A percentile compares a stretch with the other conserved stretches of the same genome.
Conservation (phyloP, 2,888 invertebrate genomes). For the Crossocerus cetratus region DNA sequence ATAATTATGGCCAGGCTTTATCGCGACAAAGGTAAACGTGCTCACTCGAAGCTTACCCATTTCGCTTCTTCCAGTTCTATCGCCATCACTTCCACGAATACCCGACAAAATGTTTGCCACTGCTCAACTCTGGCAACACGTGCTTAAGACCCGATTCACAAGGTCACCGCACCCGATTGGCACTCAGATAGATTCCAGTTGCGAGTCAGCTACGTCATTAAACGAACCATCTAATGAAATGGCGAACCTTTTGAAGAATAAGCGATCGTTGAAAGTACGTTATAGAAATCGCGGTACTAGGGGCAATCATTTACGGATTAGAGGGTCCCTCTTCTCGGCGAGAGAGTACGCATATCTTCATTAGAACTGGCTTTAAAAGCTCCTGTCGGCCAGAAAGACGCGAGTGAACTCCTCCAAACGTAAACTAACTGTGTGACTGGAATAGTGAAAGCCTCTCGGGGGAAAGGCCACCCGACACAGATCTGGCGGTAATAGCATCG, state of each 20-base stretch:
- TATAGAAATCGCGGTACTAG: background rate
- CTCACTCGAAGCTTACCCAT: background rate
- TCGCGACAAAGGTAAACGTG: conserved; percentile 16
- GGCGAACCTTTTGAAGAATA: no score
- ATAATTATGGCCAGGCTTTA: conserved; percentile 37
- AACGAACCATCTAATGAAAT: no score
- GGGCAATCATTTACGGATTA: conserved; percentile 62
- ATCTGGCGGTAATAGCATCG: conserved; percentile 25
- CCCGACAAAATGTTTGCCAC: background rate
- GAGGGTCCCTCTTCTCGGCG: conserved; percentile 26
- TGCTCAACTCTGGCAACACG: conserved; percentile 12
- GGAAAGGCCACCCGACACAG: background rate
- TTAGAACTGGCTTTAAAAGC: conserved; percentile 36
- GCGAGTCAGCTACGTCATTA: no score
- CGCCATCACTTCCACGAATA: background rate
- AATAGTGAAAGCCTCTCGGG: conserved; percentile 37
- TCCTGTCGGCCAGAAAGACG: conserved; percentile 5
- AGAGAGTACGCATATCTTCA: conserved; percentile 44
- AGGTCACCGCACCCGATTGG: no score
- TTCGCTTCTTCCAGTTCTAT: background rate
- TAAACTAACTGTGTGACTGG: conserved; percentile 52
- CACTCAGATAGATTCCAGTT: no score
- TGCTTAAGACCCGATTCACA: background rate
- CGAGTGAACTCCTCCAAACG: conserved; percentile 46
- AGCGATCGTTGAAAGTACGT: no score